Evolutionary conservation across 2,797 vertebrate genomes (phyloP), one percentile per base, ranked within the genome.

Genomic region (Alcedo atthis): DNA sequence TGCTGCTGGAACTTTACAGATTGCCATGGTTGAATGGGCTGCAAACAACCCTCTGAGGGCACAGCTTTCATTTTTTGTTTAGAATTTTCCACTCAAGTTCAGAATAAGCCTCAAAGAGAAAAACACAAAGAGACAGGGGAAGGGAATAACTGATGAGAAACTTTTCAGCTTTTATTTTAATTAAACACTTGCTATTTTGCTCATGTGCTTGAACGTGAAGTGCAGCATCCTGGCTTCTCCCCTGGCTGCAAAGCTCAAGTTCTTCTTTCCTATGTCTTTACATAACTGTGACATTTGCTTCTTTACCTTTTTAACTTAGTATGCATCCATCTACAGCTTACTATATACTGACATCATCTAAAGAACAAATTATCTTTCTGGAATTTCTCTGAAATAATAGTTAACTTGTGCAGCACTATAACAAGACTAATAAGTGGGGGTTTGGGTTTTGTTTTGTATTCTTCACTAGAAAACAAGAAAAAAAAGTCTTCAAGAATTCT

Each of bases 21-120:
- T 85, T 78, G 25, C 25, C 8, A 61, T 49, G 55, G 91, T 42
- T 81, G 73, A 92, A 84, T 57, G 74, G 89, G 59, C 61, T 91
- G 51, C 66, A 85, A 89, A 89, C 32, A 87, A 75, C 43, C 12
- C 32, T 85, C 77, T 49, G 59, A 83, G 35, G 87, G 40, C 14
- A 93, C 89, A 59, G 66, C n/a, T 85, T 85, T 89, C 37, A 79
- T 46, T 94, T 94, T 94, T 76, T 53, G 22, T 84, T 93, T 76
- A 76, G 58, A 92, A 79, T 91, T 95, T 85, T 94, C 54, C 43
- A 66, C 48, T 87, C 32, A 83, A 63, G 79, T 53, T 75, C 79
- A 84, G 58, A 94, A 79, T 40, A 76, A 87, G 16, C 42, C 63
- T 88, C 0, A 0, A 92, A 61, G 78, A 77, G 63, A 76, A 67